Evolutionary conservation across 2,888 invertebrate genomes (phyloP).

Genomic region (Sthenelais limicola): DNA sequence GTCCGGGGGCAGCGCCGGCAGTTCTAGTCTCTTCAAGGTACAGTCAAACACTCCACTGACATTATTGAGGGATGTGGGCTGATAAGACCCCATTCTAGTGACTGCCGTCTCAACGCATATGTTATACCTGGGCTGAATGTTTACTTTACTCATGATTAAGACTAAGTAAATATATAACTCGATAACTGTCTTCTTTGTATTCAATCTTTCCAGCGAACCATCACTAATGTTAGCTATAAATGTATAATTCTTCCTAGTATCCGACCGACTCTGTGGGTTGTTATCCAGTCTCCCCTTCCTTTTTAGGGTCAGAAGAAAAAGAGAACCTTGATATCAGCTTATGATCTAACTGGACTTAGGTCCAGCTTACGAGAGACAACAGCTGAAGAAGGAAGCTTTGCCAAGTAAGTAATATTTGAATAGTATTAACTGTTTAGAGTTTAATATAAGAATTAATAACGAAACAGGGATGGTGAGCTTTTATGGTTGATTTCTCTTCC

Average conservation of each 20-base stretch:
- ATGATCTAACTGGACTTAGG: constrained; percentile 48
- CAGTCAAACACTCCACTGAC: too few species aligned
- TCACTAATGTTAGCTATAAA: neutral
- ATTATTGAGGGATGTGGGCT: too few species aligned
- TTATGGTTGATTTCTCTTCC: too few species aligned
- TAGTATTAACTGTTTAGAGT: neutral
- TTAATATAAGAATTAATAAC: too few species aligned
- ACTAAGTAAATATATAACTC: neutral
- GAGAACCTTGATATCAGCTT: constrained; percentile 49
- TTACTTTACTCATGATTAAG: neutral
- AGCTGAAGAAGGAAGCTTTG: constrained; percentile 45
- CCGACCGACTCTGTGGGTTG: neutral
- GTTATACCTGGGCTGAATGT: too few species aligned
- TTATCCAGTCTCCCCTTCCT: neutral
- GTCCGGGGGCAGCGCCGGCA: constrained; percentile 65
- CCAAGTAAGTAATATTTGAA: constrained; percentile 44
- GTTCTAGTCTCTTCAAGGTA: constrained; percentile 58
- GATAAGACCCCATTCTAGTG: too few species aligned
- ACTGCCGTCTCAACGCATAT: too few species aligned
- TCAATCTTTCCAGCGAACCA: neutral
- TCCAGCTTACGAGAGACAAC: constrained; percentile 33
- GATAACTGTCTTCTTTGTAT: neutral
- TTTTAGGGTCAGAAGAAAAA: constrained; percentile 39
- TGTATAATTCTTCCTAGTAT: neutral
- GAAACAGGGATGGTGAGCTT: too few species aligned